These are phyloP conservation scores for Petrocephalus sullivani DNA, from an alignment of 2,797 vertebrate genomes.

Conservation along the genomic window DNA sequence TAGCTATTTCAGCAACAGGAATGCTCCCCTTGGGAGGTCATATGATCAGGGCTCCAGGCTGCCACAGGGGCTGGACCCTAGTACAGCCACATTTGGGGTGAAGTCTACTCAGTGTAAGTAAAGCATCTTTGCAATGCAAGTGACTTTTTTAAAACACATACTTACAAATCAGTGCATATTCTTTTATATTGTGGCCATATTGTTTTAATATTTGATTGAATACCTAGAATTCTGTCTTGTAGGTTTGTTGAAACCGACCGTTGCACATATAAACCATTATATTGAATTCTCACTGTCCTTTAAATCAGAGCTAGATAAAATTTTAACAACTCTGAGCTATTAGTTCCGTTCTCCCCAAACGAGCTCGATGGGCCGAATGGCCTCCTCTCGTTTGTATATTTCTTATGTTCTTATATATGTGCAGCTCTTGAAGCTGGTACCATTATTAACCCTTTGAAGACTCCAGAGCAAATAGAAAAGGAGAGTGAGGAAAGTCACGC, in stretches of 20 bases:
- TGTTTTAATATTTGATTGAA: not conserved
- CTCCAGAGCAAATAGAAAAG: slow-evolving; percentile 58
- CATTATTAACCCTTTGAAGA: slow-evolving; percentile 74
- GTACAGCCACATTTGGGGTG: slow-evolving; percentile 66
- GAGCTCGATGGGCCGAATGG: too few relatives aligned
- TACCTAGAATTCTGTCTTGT: not conserved
- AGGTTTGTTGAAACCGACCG: not conserved
- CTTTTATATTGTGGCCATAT: not conserved
- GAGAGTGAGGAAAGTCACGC: slow-evolving; percentile 65
- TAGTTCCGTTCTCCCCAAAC: too few relatives aligned
- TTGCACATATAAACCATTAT: not conserved
- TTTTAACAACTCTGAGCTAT: too few relatives aligned
- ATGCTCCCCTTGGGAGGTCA: slow-evolving; percentile 65
- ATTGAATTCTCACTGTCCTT: not conserved
- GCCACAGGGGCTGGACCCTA: slow-evolving; percentile 56
- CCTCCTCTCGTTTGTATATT: too few relatives aligned
- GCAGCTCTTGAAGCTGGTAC: slow-evolving; percentile 50
- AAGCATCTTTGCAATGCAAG: not conserved
- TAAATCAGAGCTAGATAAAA: too few relatives aligned
- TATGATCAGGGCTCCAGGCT: slow-evolving; percentile 55
- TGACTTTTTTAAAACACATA: not conserved
- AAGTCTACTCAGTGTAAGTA: slow-evolving; percentile 58
- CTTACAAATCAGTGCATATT: not conserved
- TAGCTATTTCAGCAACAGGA: slow-evolving; percentile 55
- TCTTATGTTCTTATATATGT: not conserved